Percentiles rank a stretch among this genome's conserved stretches.
Conservation (phyloP, 2,888 invertebrate genomes). For the Neoitamus cyanurus region DNA sequence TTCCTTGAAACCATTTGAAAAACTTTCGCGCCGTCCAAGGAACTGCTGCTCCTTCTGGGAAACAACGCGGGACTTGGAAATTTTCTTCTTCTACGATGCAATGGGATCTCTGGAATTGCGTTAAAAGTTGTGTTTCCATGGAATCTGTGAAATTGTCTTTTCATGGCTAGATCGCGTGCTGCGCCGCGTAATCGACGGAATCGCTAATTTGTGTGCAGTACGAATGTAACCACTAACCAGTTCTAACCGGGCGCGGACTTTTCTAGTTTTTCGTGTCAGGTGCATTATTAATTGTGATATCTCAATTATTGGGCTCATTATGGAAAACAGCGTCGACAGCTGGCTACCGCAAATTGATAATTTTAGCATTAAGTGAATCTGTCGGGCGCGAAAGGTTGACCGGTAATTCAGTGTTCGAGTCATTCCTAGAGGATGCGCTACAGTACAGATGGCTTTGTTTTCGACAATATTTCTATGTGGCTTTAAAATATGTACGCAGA, state of each 20-base stretch:
- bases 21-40: neutral
- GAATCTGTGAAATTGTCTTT: neutral
- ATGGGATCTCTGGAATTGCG: neutral
- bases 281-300: conserved; percentile 10
- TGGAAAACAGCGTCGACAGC: neutral
- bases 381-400: neutral
- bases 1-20: conserved; percentile 20
- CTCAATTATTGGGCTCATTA: neutral
- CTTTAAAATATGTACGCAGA: neutral
- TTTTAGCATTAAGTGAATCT: neutral
- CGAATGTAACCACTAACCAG: neutral
- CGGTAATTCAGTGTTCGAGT: neutral
- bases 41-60: neutral
- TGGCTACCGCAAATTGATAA: neutral
- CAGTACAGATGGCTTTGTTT: neutral
- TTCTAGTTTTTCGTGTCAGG: conserved; percentile 4
- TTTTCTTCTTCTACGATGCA: neutral
- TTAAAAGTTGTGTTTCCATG: neutral
- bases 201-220: neutral
- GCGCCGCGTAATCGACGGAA: neutral
- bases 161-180: conserved; percentile 10
- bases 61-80: neutral
- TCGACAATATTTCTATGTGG: neutral
- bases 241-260: neutral
- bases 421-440: neutral